Percentiles rank a stretch among this genome's conserved stretches.
Conservation (phyloP, 2,888 invertebrate genomes). For the Leuctra nigra region DNA sequence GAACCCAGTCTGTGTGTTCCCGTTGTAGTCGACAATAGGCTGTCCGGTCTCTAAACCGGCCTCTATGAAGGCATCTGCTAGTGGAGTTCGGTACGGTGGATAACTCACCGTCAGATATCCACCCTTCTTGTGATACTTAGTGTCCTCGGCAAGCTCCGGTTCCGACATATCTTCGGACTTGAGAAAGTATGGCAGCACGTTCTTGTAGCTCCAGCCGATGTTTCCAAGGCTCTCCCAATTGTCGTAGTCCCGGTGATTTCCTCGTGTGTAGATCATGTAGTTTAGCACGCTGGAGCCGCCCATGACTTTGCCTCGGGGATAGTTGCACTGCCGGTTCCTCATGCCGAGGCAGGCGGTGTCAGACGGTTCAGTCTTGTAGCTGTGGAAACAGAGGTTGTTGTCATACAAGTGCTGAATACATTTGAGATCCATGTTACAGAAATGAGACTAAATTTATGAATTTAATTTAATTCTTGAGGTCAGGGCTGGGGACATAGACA, state of each 20-base stretch:
- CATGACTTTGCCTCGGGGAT: slow-evolving; percentile 59
- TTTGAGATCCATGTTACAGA: too few relatives aligned
- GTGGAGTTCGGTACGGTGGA: slow-evolving; percentile 46
- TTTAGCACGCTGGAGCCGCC: too few relatives aligned
- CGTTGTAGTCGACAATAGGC: slow-evolving; percentile 54
- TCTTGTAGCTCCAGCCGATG: slow-evolving; percentile 63
- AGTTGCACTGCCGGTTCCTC: slow-evolving; percentile 65
- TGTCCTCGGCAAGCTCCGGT: background rate
- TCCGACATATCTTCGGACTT: slow-evolving; percentile 47
- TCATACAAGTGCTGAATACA: too few relatives aligned
- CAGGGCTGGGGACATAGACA: too few relatives aligned
- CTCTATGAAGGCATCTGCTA: slow-evolving; percentile 55
- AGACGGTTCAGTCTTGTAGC: slow-evolving; percentile 73
- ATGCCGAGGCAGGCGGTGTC: slow-evolving; percentile 65
- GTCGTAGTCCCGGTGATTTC: slow-evolving; percentile 62
- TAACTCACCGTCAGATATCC: slow-evolving; percentile 49
- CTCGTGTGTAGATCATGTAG: slow-evolving; percentile 74
- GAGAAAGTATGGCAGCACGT: slow-evolving; percentile 68
- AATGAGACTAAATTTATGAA: too few relatives aligned
- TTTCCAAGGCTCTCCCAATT: slow-evolving; percentile 66
- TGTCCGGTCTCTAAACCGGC: slow-evolving; percentile 56
- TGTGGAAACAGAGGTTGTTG: too few relatives aligned
- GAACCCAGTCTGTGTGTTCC: slow-evolving; percentile 31
- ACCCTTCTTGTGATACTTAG: slow-evolving; percentile 27
- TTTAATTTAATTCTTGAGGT: too few relatives aligned